Conservation (phyloP, 2,113 vertebrate species). For the Apodemus sylvaticus region DNA sequence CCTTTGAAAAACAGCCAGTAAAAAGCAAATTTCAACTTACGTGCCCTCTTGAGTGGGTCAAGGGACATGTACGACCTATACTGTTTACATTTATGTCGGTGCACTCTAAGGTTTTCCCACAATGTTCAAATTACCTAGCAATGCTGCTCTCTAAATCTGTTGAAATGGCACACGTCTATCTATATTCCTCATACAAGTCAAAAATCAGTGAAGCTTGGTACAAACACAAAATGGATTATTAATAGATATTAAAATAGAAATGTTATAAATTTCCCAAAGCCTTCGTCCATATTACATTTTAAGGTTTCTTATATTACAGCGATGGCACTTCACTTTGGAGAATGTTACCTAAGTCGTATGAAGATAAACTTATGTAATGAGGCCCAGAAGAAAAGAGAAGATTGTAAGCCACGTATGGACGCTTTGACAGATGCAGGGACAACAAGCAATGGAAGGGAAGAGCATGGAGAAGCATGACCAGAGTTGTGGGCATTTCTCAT, state of each 20-base stretch:
- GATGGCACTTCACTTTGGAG: not conserved
- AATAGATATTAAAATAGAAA: not conserved
- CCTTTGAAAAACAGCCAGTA: not conserved
- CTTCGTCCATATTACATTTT: not conserved
- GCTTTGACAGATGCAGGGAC: not conserved
- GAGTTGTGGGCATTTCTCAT: not conserved
- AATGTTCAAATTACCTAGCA: not conserved
- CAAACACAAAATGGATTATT: not conserved
- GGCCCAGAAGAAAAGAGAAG: not conserved
- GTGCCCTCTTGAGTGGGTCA: not conserved
- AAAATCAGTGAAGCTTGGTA: not conserved
- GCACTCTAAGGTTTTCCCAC: not conserved
- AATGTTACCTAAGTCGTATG: not conserved
- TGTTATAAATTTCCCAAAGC: not conserved
- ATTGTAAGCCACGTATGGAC: not conserved
- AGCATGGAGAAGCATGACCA: not conserved
- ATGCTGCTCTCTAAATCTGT: not conserved
- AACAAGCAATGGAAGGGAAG: not conserved
- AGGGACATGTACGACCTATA: not conserved
- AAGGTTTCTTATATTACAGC: not conserved
- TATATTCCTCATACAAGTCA: not conserved
- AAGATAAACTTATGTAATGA: not conserved
- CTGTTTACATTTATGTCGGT: not conserved
- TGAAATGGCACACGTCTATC: not conserved
- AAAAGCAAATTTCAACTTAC: not conserved